Conservation (phyloP, 2,113 vertebrate species). For the Petromus typicus region DNA sequence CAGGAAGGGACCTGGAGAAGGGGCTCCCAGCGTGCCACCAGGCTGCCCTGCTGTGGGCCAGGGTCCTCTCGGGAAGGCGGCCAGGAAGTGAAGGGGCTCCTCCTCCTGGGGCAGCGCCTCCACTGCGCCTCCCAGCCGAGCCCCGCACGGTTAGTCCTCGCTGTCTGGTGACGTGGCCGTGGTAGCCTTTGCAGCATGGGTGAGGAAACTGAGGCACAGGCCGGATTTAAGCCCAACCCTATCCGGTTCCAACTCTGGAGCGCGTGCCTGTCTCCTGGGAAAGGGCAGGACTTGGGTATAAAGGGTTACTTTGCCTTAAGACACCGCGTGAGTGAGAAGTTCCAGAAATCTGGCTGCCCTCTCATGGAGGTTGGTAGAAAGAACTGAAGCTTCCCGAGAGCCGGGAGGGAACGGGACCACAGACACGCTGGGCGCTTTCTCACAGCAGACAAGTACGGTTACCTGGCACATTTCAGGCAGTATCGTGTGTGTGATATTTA, state of each 20-base stretch:
- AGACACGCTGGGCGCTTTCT: neutral
- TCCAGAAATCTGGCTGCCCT: neutral
- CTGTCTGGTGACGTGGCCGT: too few relatives aligned
- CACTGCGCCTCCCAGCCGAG: neutral
- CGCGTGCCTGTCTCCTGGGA: neutral
- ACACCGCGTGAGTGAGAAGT: neutral
- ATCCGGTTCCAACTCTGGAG: neutral
- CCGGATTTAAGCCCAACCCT: neutral
- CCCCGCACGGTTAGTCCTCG: neutral
- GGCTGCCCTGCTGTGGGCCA: neutral
- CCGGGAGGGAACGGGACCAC: neutral
- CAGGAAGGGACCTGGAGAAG: neutral
- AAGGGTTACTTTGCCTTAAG: too few relatives aligned
- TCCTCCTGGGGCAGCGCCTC: neutral
- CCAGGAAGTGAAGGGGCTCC: too few relatives aligned
- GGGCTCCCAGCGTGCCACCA: neutral
- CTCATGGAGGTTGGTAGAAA: neutral
- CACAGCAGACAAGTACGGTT: neutral
- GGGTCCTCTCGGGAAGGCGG: neutral
- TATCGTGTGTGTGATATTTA: neutral
- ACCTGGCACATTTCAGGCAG: constrained; percentile 1
- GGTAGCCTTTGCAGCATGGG: neutral
- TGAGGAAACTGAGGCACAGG: neutral
- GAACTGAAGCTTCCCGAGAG: neutral
- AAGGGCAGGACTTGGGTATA: neutral